These are phyloP conservation scores for Onthophagus taurus DNA, from an alignment of 1,140 invertebrate genomes.

Conservation along the genomic window DNA sequence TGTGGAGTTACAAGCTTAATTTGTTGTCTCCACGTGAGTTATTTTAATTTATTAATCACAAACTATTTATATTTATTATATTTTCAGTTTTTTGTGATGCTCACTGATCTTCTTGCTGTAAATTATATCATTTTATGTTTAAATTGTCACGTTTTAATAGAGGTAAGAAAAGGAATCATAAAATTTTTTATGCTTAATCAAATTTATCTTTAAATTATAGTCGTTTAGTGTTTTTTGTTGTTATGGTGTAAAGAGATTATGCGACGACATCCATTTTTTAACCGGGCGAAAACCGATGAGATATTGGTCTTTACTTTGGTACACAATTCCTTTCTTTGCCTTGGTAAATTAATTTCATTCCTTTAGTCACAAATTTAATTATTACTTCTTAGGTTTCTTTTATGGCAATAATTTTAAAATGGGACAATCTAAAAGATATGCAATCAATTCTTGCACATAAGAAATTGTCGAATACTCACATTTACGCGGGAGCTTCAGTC, in stretches of 20 bases:
- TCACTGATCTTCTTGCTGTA: constrained; percentile 3
- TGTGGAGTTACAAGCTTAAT: constrained; percentile 11
- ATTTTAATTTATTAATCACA: not conserved
- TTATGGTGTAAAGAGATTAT: constrained; percentile 11
- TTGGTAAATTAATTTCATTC: constrained; percentile 10
- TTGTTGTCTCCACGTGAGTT: constrained; percentile 1
- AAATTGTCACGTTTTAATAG: constrained; percentile 1
- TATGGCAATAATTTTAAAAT: not conserved
- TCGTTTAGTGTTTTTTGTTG: constrained; percentile 7
- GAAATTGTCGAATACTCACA: not conserved
- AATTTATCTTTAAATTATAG: constrained; percentile 1
- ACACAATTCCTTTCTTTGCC: constrained; percentile 2
- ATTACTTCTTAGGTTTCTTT: constrained; percentile 5
- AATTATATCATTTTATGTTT: constrained; percentile 9
- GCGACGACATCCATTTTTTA: constrained; percentile 13
- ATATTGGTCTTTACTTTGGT: constrained; percentile 10
- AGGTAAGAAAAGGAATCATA: constrained; percentile 7
- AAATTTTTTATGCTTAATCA: too few relatives aligned
- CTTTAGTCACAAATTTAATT: not conserved
- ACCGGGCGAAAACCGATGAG: constrained; percentile 10
- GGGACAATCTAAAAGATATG: not conserved
- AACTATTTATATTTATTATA: not conserved
- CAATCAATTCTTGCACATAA: not conserved
- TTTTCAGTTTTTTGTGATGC: constrained; percentile 2
- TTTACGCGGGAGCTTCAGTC: not conserved